These are phyloP conservation scores for Catalaphyllia jardinei DNA, from an alignment of 64 coral and sea anemone genomes.

Conservation along the genomic window DNA sequence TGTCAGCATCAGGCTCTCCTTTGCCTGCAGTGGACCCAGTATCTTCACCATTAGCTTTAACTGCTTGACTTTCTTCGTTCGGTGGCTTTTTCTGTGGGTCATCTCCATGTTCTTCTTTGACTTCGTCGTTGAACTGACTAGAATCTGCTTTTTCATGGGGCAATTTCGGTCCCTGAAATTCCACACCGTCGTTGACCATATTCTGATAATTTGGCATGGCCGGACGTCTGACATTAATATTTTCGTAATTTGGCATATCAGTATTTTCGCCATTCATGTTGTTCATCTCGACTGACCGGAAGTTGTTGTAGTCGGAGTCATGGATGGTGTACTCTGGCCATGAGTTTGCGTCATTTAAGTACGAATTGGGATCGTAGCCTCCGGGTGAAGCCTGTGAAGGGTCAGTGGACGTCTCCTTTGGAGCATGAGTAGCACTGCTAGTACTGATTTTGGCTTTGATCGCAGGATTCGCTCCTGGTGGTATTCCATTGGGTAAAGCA, in stretches of 20 bases:
- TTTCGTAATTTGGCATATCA: constrained; percentile 31
- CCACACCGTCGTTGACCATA: neutral
- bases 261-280: constrained; percentile 41
- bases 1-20: neutral
- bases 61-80: neutral
- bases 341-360: constrained; percentile 74
- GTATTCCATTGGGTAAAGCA: constrained; percentile 41
- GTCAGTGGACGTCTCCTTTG: neutral
- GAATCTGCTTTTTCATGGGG: neutral
- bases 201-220: neutral
- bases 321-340: constrained; percentile 94
- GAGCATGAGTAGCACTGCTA: constrained; percentile 26
- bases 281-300: constrained; percentile 34
- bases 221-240: neutral
- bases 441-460: constrained; percentile 62
- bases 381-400: neutral
- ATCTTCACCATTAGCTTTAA: neutral
- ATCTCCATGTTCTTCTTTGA: neutral
- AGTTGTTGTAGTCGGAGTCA: constrained; percentile 77
- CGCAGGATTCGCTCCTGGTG: neutral
- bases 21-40: neutral
- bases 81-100: neutral
- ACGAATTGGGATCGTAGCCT: constrained; percentile 64
- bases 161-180: neutral
- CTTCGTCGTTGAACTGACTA: neutral